Percentiles rank a stretch among this genome's conserved stretches.
phyloP scores from a whole-genome alignment of 2,113 vertebrate genomes.

The Thermophis baileyi region DNA sequence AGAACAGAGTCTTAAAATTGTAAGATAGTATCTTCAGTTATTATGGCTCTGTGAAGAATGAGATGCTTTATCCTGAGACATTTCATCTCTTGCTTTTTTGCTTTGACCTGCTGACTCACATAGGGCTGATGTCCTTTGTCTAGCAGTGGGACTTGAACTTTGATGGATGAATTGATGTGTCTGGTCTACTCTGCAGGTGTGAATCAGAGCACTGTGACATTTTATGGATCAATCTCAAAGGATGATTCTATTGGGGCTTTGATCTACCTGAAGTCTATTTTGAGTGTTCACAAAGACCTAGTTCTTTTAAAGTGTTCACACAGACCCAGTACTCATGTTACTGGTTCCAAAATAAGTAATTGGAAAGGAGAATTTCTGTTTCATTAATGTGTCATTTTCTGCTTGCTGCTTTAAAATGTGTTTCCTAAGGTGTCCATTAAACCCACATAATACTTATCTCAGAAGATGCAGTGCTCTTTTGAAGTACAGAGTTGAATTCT shows the following conservation, averaged over 20 bases:
- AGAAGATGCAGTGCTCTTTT: background rate
- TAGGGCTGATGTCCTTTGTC: background rate
- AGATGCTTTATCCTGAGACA: background rate
- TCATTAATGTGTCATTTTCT: slow-evolving; percentile 46
- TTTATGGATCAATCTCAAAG: background rate
- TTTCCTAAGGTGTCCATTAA: slow-evolving; percentile 33
- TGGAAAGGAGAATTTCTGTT: slow-evolving; percentile 20
- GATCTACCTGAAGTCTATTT: background rate
- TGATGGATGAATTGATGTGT: background rate
- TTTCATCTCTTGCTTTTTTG: background rate
- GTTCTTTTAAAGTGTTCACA: background rate
- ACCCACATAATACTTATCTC: slow-evolving; percentile 30
- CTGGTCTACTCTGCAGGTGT: background rate
- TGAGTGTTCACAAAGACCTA: background rate
- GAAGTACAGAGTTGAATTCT: background rate
- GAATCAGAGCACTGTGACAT: background rate
- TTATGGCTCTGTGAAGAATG: background rate
- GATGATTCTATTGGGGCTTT: background rate
- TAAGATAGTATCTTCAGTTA: slow-evolving; percentile 44
- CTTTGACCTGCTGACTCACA: background rate
- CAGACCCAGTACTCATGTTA: slow-evolving; percentile 15
- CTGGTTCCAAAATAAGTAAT: slow-evolving; percentile 49
- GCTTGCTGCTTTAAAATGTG: slow-evolving; percentile 38
- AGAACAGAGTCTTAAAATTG: slow-evolving; percentile 27
- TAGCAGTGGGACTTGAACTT: background rate